Percentiles rank a stretch among this genome's conserved stretches.
Evolutionary conservation across 2,113 vertebrate genomes (phyloP).

Genomic region (Elaphurus davidianus): DNA sequence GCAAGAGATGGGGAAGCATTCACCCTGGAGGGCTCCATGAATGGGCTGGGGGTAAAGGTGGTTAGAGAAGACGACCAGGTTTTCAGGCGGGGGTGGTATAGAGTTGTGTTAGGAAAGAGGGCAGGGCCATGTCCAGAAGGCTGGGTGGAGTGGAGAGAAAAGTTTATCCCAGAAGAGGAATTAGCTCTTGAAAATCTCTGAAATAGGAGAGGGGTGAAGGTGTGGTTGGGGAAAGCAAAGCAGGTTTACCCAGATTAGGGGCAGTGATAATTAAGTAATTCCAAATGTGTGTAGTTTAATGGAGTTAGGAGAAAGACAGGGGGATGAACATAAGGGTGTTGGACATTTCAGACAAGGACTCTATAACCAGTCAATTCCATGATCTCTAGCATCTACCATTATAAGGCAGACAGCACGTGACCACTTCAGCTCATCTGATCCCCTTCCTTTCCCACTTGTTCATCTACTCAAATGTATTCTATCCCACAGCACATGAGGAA

Average conservation of each 20-base stretch:
- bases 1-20: background rate
- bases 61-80: background rate
- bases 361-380: background rate
- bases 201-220: slow-evolving; percentile 27
- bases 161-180: slow-evolving; percentile 15
- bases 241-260: slow-evolving; percentile 46
- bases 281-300: background rate
- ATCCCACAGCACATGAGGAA: background rate
- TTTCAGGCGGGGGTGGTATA: background rate
- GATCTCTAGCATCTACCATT: background rate
- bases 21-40: background rate
- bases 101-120: background rate
- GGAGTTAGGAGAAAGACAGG: background rate
- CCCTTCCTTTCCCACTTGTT: background rate
- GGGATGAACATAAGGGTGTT: background rate
- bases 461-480: background rate
- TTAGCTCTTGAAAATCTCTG: slow-evolving; percentile 19
- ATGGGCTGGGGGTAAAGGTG: background rate
- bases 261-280: background rate
- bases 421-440: background rate
- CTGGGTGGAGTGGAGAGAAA: slow-evolving; percentile 21
- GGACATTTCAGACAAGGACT: background rate
- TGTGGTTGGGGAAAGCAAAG: slow-evolving; percentile 45
- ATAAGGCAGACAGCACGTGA: background rate
- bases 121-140: background rate